Conservation (phyloP, 2,113 vertebrate genomes). For the Erythrolamprus reginae region DNA sequence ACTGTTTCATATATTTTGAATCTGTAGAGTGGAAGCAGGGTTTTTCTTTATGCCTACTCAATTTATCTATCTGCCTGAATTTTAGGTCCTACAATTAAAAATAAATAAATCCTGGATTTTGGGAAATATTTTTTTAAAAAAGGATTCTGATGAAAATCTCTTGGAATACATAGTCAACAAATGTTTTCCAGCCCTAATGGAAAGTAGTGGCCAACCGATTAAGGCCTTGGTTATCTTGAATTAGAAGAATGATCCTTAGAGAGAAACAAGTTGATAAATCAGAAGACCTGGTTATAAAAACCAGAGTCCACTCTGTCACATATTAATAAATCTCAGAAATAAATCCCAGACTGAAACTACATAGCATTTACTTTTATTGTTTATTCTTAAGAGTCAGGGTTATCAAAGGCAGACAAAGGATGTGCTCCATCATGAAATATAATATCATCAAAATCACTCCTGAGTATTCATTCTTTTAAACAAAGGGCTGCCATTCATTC, state of each 20-base stretch:
- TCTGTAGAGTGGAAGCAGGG: background rate
- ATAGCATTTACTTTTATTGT: background rate
- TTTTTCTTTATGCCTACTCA: background rate
- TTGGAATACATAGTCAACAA: background rate
- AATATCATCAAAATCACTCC: background rate
- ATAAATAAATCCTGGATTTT: background rate
- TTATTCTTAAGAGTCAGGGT: background rate
- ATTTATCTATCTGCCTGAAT: background rate
- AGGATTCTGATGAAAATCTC: background rate
- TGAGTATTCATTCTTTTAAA: background rate
- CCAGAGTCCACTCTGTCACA: background rate
- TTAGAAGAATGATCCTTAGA: background rate
- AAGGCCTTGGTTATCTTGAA: background rate
- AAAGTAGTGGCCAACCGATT: background rate
- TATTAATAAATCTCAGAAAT: background rate
- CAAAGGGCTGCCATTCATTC: background rate
- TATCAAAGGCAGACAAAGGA: background rate
- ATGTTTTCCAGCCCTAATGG: background rate
- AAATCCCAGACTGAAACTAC: background rate
- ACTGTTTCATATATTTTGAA: background rate
- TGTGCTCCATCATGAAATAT: background rate
- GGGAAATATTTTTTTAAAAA: background rate
- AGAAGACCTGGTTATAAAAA: background rate
- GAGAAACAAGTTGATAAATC: background rate
- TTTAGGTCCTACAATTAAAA: background rate